Evolutionary conservation across 2,797 vertebrate species (phyloP), one percentile per base, ranked within the genome.

Genomic region (Orestias chungarensis): DNA sequence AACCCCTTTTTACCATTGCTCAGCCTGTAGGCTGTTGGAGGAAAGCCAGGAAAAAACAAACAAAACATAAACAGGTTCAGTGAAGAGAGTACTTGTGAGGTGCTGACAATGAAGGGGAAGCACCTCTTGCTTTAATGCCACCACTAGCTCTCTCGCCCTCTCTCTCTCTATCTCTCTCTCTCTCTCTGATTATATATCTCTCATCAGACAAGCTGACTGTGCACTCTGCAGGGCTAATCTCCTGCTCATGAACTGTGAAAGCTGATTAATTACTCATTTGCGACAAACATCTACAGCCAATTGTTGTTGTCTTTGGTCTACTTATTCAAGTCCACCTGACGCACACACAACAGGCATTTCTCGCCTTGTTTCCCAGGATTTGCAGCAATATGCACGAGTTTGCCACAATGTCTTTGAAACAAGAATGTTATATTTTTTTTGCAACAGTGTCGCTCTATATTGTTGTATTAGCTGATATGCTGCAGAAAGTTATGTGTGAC

Each of bases 231-330:
- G 87, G 85, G 83, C 90, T 91, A 88, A 91, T 92, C 88, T 89
- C 74, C 88, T 83, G 87, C 85, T 90, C 90, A 85, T 82, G 85
- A 90, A 85, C 87, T 89, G 86, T 91, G 85, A 94, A 93, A 91
- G 88, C 88, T 91, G 91, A 93, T 91, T 93, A 91, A 93, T 94
- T 93, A 84, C 83, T 91, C 82, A 82, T 93, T 92, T 93, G 87
- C 87, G 89, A 89, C 88, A 90, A 91, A 90, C 87, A 88, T 89
- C 89, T 85, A 83, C 82, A 88, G 90, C 82, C 86, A 87, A 83
- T 92, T 91, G 89, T 91, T 81, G 89, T 82, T 82, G 84, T 91
- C 81, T 81, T 88, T 80, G 78, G 77, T 66, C 83, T 72, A 64
- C 89, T 89, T 83, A 85, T 82, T 91, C 86, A 80, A 82, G 76